phyloP scores from a whole-genome alignment of 2,113 vertebrate genomes.

The Atractosteus spatula region DNA sequence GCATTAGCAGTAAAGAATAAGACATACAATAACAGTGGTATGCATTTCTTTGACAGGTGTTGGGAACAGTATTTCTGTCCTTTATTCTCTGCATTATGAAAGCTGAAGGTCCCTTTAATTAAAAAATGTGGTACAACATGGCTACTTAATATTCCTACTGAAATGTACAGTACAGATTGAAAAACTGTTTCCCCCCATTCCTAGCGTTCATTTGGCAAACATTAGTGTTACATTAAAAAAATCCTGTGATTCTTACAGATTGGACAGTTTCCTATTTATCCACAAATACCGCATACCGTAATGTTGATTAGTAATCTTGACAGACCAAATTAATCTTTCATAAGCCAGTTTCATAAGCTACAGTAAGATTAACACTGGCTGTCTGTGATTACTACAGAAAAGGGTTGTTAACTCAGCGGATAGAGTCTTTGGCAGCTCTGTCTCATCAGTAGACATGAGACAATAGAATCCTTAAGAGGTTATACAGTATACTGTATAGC shows the following conservation, averaged over 20 bases:
- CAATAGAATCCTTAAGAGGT: too few species aligned
- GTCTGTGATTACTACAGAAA: slow-evolving; percentile 44
- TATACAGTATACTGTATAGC: too few species aligned
- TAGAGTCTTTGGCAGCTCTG: too few species aligned
- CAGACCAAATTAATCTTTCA: slow-evolving; percentile 45
- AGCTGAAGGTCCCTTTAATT: too few species aligned
- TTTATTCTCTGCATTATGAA: too few species aligned
- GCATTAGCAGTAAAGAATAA: too few species aligned
- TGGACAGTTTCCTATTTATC: slow-evolving; percentile 15
- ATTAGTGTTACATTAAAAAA: neutral
- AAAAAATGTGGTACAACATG: too few species aligned
- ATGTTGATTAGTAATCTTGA: slow-evolving; percentile 26
- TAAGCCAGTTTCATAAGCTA: slow-evolving; percentile 43
- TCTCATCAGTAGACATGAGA: too few species aligned
- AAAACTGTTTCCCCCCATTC: neutral
- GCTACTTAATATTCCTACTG: too few species aligned
- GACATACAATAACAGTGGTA: too few species aligned
- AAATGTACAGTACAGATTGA: neutral
- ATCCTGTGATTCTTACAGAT: neutral
- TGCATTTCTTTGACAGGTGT: too few species aligned
- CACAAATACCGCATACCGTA: slow-evolving; percentile 6
- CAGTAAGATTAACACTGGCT: slow-evolving; percentile 27
- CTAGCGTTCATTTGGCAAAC: neutral
- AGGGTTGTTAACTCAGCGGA: slow-evolving; percentile 44
- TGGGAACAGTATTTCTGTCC: too few species aligned